Evolutionary conservation across 2,888 invertebrate species (phyloP), one percentile per base, ranked within the genome.

Genomic region (Rotaria sp.): DNA sequence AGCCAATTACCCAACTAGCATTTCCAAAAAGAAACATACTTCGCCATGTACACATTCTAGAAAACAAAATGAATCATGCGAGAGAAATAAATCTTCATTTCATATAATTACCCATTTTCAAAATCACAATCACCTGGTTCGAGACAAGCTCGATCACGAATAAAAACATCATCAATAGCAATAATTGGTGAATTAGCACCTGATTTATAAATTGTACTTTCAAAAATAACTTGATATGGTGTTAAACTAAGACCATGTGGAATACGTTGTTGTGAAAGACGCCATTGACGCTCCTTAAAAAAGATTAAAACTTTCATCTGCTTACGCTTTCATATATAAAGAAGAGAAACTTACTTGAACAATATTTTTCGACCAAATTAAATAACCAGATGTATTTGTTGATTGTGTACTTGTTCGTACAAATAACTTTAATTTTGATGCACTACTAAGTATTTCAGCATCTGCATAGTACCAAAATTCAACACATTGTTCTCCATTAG

Each of bases 91-190:
- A 45, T 24, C 5, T 48, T n/a, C 15, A 5, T 26, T 30, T n/a
- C 8, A 10, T 11, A 48, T 1, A 45, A 21, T 50, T 41, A 85
- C 35, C 86, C 87, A 55, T 85, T 85, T 84, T 87, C 87, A 80
- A 87, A 87, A 86, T 87, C 87, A 88, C 90, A 90, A 52, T 87
- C 86, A 8, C 86, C 84, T 24, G 85, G 86, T 41, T 87, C 45
- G 18, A 87, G 80, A 85, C 88, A 88, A 24, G 84, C 57, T 21
- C 87, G 84, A 84, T 87, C 87, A 35, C 86, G 67, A 48, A 88
- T 59, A 38, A 75, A 86, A 41, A 88, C 84, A 84, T 87, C 87
- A 84, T 87, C 87, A 18, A 87, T 38, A 45, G 30, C 85, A 26
- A 87, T 52, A 8, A 15, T 8, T 4, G 80, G 80, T 30, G 35